phyloP scores from a whole-genome alignment of 1,140 invertebrate genomes.

The Caerostris darwini region DNA sequence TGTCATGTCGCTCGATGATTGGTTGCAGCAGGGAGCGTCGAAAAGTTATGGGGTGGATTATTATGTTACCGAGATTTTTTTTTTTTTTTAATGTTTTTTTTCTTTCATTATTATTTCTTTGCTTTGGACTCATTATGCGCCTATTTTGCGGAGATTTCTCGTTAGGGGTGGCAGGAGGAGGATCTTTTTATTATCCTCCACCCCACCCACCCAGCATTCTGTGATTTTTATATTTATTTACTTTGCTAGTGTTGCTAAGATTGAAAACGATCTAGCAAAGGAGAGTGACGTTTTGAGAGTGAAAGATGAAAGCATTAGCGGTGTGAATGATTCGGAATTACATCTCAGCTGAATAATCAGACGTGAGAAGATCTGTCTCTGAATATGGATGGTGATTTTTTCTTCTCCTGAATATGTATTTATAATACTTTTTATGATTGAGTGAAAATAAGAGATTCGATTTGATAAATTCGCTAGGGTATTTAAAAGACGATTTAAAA shows the following conservation, averaged over 20 bases:
- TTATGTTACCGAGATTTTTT: conserved; percentile 9
- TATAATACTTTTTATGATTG: no score
- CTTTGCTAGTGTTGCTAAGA: neutral
- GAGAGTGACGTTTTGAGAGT: neutral
- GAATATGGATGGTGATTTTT: no score
- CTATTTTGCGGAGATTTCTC: conserved; percentile 2
- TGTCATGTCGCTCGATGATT: conserved; percentile 17
- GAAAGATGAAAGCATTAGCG: neutral
- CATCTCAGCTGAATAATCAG: no score
- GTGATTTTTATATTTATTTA: neutral
- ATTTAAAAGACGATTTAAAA: no score
- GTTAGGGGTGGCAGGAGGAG: neutral
- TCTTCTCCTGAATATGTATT: no score
- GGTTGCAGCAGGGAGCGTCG: neutral
- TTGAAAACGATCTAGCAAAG: neutral
- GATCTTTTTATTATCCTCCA: neutral
- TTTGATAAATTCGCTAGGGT: no score
- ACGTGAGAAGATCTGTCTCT: no score
- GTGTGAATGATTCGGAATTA: neutral
- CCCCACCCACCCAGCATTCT: neutral
- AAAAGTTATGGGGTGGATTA: conserved; percentile 32
- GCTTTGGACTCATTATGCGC: neutral
- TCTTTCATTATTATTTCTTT: no score
- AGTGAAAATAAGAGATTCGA: no score
- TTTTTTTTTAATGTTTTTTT: neutral